phyloP scores from a whole-genome alignment of 2,797 vertebrate species.

The Diceros bicornis region DNA sequence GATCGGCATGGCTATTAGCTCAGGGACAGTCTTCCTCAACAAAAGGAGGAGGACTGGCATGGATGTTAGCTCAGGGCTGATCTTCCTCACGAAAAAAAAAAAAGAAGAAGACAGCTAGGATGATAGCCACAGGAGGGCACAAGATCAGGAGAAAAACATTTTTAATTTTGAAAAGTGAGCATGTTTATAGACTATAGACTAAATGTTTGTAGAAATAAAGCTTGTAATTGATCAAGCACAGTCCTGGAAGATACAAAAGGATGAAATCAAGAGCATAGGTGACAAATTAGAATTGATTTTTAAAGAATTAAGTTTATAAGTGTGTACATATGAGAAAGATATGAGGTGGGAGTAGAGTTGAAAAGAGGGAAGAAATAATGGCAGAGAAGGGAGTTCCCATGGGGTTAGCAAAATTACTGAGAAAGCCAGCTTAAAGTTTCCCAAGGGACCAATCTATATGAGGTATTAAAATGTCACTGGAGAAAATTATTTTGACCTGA shows the following conservation, averaged over 20 bases:
- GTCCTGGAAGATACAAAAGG: background rate
- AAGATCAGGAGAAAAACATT: background rate
- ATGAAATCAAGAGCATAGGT: background rate
- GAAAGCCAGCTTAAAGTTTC: background rate
- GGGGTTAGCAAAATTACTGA: background rate
- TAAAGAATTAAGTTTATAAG: background rate
- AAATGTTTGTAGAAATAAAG: slow-evolving; percentile 11
- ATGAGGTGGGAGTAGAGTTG: fast-evolving
- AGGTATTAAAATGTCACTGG: slow-evolving; percentile 52
- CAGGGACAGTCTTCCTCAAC: no score
- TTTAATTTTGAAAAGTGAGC: slow-evolving; percentile 6
- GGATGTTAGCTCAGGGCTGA: no score
- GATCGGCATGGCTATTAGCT: no score
- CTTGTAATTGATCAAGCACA: background rate
- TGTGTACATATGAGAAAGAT: background rate
- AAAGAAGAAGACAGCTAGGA: background rate
- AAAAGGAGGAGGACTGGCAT: no score
- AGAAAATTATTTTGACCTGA: slow-evolving; percentile 55
- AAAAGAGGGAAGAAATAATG: background rate
- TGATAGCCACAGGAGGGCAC: background rate
- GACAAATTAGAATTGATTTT: background rate
- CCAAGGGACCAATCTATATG: background rate
- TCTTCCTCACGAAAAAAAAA: no score
- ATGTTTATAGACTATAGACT: background rate
- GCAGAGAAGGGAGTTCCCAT: background rate